Evolutionary conservation across 2,888 invertebrate species (phyloP), one percentile per base, ranked within the genome.

Genomic region (Creontiades dilutus): DNA sequence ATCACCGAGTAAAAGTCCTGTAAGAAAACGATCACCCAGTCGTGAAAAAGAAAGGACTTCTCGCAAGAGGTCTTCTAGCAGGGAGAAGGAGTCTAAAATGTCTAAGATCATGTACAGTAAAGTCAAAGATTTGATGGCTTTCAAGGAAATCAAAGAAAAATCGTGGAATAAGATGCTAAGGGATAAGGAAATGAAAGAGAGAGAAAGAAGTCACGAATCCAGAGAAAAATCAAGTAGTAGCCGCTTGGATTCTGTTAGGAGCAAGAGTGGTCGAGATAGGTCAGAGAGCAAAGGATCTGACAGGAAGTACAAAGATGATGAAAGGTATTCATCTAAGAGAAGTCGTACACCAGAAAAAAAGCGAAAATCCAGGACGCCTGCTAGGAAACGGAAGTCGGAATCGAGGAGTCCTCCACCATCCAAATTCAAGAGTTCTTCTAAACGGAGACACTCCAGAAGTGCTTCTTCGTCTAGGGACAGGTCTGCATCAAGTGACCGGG

Each of bases 401-500:
- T 48, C 86, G 28, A 85, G 85, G 95, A 78, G 78, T 78, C 78
- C 78, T 19, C 47, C 78, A 16, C 47, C 47, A 47, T 82, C 82
- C n/a, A 47, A 48, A 19, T n/a, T 19, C 19, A 52, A 27, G 23
- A 47, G 47, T 23, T 52, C 82, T 19, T 37, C 46, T 16, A 78
- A 78, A 85, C 68, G 80, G 78, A 87, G 90, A 13, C 23, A 75
- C n/a, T 90, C 91, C 23, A 87, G 90, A 82, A 89, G 89, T 48
- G 81, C 81, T 27, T 90, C 90, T 55, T 81, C 89, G 4, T 48
- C 87, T 23, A 86, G 87, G 46, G 90, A 90, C 13, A 76, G 88
- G 23, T 88, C 88, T 16, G 28, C 52, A 16, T 88, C 88, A n/a
- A 86, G 75, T 48, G 86, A 86, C 28, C 57, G 68, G 9, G 88